phyloP scores from a whole-genome alignment of 1,140 invertebrate genomes.

The Zaprionus gabonicus region DNA sequence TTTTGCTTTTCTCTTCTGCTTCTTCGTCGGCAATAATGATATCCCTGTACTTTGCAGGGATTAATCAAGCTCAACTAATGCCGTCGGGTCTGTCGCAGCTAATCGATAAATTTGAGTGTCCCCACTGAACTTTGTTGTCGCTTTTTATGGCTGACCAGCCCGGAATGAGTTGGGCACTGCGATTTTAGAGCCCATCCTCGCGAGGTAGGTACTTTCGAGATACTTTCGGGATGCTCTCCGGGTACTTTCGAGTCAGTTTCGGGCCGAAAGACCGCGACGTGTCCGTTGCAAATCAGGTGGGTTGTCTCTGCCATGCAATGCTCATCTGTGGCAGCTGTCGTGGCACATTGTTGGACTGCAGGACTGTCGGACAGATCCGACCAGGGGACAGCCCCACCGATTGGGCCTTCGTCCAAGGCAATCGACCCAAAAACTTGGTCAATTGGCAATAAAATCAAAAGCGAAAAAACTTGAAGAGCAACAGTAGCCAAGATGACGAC shows the following conservation, averaged over 20 bases:
- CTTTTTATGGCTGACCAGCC: constrained; percentile 28
- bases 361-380: neutral
- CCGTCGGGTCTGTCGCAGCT: constrained; percentile 6
- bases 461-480: constrained; percentile 74
- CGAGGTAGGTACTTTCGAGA: neutral
- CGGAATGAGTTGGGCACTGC: neutral
- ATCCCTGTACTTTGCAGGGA: constrained; percentile 7
- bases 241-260: constrained; percentile 3
- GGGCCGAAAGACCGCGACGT: constrained; percentile 26
- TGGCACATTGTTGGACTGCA: neutral
- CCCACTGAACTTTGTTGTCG: constrained; percentile 34
- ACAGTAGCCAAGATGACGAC: constrained; percentile 39
- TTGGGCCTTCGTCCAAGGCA: constrained; percentile 43
- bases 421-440: constrained; percentile 80
- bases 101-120: constrained; percentile 32
- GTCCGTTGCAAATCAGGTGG: constrained; percentile 44
- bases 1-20: neutral
- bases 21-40: neutral
- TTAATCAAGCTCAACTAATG: constrained; percentile 16
- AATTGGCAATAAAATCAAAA: constrained; percentile 83
- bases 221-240: neutral
- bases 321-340: constrained; percentile 66
- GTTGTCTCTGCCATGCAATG: constrained; percentile 27
- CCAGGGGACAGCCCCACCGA: neutral
- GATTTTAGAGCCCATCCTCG: constrained; percentile 17